Conservation (phyloP, 1,140 invertebrate genomes). For the Temnothorax longispinosus region DNA sequence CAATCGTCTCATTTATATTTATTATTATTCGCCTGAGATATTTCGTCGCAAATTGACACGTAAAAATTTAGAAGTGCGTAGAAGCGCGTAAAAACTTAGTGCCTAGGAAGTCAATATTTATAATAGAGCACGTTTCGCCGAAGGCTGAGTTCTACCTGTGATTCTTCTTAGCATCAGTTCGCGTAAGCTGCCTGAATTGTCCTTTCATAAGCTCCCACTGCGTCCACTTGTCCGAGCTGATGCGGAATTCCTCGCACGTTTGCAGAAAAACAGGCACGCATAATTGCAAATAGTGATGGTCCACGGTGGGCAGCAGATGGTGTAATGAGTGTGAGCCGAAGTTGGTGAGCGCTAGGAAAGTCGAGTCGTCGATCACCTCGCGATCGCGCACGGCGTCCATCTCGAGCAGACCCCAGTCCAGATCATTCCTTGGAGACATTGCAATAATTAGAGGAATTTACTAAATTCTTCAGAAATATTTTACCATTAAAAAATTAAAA, state of each 20-base stretch:
- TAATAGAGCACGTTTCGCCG: background rate
- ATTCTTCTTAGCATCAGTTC: constrained; percentile 84
- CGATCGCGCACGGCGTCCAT: constrained; percentile 92
- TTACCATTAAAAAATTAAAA: background rate
- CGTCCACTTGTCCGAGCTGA: constrained; percentile 86
- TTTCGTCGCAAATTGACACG: too few relatives aligned
- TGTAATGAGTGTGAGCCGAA: constrained; percentile 93
- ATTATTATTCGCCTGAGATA: too few relatives aligned
- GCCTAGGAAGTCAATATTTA: too few relatives aligned
- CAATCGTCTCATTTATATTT: background rate
- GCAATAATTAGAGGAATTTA: background rate
- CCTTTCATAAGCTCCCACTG: constrained; percentile 89
- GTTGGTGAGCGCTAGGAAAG: constrained; percentile 89
- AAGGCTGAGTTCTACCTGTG: constrained; percentile 4
- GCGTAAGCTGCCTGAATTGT: constrained; percentile 89
- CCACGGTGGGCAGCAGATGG: constrained; percentile 93
- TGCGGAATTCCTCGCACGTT: constrained; percentile 90
- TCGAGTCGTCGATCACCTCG: constrained; percentile 89
- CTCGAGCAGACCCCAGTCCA: constrained; percentile 93
- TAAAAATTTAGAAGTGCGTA: too few relatives aligned
- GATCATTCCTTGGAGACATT: constrained; percentile 83
- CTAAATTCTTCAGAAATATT: background rate
- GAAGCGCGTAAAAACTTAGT: too few relatives aligned
- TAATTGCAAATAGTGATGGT: constrained; percentile 90
- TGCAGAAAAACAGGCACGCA: constrained; percentile 89